phyloP scores from a whole-genome alignment of 2,113 vertebrate species.

The Poecilia latipinna region DNA sequence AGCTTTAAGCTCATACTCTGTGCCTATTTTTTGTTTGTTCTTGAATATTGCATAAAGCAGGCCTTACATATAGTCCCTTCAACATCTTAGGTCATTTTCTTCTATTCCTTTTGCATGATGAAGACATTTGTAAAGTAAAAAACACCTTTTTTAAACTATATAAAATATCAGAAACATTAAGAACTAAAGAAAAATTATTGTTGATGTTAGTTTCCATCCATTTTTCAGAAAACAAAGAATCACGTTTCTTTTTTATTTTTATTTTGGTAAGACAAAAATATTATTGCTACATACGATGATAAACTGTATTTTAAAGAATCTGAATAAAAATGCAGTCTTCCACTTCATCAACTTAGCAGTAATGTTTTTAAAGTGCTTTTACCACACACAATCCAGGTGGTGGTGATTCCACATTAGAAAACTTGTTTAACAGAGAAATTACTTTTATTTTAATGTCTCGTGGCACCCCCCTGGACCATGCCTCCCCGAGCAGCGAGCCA shows the following conservation, averaged over 20 bases:
- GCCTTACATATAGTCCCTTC: background rate
- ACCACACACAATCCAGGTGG: background rate
- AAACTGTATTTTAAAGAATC: background rate
- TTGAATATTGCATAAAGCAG: background rate
- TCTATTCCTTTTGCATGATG: background rate
- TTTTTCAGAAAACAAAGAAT: background rate
- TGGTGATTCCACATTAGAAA: background rate
- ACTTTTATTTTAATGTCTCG: background rate
- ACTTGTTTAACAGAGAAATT: background rate
- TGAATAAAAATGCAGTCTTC: background rate
- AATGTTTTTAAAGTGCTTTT: background rate
- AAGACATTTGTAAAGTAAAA: background rate
- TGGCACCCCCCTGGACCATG: background rate
- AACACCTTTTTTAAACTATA: background rate
- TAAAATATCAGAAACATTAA: background rate
- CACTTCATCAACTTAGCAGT: background rate
- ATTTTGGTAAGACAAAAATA: no score
- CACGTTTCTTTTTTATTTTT: background rate
- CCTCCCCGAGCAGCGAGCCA: no score
- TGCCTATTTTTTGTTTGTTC: background rate
- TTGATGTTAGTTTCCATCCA: background rate
- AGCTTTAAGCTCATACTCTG: background rate
- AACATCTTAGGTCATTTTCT: background rate
- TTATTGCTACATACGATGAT: background rate
- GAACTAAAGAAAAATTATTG: background rate